These are phyloP conservation scores for Melangyna quadrimaculata DNA, from an alignment of 2,888 invertebrate genomes.

Conservation along the genomic window DNA sequence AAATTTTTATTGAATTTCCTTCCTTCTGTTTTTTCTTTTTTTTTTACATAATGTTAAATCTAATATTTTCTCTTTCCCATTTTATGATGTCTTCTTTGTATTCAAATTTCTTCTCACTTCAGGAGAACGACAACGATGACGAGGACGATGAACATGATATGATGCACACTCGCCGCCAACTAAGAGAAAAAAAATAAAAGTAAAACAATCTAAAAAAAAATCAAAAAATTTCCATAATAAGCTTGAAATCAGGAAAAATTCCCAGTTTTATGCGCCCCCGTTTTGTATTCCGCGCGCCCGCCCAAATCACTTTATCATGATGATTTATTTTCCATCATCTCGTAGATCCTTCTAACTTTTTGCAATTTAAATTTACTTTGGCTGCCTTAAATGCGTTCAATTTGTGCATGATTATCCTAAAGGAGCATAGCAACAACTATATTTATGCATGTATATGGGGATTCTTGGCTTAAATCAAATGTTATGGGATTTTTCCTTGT, in stretches of 20 bases:
- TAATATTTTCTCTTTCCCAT: background rate
- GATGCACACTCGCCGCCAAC: constrained; percentile 44
- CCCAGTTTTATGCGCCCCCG: background rate
- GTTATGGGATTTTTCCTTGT: background rate
- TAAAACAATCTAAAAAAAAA: background rate
- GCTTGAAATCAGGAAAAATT: constrained; percentile 45
- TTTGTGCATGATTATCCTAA: constrained; percentile 49
- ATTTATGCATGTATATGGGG: too few species aligned
- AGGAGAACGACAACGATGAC: background rate
- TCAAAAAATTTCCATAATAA: constrained; percentile 51
- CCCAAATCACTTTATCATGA: background rate
- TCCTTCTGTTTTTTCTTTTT: background rate
- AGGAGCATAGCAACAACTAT: background rate
- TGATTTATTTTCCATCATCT: constrained; percentile 18
- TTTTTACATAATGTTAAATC: background rate
- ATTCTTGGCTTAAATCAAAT: background rate
- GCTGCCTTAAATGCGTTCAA: constrained; percentile 55
- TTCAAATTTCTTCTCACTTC: constrained; percentile 46
- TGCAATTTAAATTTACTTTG: constrained; percentile 63
- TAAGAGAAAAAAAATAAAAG: background rate
- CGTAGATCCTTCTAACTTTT: background rate
- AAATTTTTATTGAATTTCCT: constrained; percentile 11
- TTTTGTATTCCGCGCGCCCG: background rate
- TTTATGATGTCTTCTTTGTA: constrained; percentile 8
- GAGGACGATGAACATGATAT: constrained; percentile 35